phyloP scores from a whole-genome alignment of 2,888 invertebrate species.

The Folsomia manolachei region DNA sequence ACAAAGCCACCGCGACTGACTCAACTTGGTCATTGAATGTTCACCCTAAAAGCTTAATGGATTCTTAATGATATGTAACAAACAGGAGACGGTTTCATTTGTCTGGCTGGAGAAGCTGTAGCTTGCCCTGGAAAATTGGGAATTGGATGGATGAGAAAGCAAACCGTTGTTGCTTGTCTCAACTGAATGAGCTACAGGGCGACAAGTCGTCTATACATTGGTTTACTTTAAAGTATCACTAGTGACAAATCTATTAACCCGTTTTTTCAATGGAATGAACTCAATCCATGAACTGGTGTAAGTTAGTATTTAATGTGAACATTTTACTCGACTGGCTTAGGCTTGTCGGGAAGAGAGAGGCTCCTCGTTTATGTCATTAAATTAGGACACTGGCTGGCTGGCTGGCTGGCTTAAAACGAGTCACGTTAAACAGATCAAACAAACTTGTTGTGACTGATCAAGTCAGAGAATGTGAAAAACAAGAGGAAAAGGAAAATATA shows the following conservation, averaged over 20 bases:
- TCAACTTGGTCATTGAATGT: conserved; percentile 15
- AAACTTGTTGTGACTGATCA: conserved; percentile 6
- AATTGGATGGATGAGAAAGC: conserved; percentile 13
- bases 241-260: conserved; percentile 8
- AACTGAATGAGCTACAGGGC: conserved; percentile 23
- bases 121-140: not conserved
- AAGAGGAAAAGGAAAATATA: not conserved
- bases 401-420: not conserved
- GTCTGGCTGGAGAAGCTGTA: conserved; percentile 4
- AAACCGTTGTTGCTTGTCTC: conserved; percentile 18
- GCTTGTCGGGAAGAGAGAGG: not conserved
- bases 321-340: not conserved
- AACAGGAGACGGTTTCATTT: conserved; percentile 17
- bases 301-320: too few species aligned
- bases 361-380: conserved; percentile 6
- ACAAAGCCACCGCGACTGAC: not conserved
- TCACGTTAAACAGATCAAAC: not conserved
- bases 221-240: not conserved
- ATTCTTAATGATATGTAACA: conserved; percentile 23
- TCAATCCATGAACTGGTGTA: not conserved
- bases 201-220: conserved; percentile 12
- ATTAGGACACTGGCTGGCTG: not conserved
- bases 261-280: conserved; percentile 18
- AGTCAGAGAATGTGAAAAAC: not conserved
- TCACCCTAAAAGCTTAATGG: conserved; percentile 22